Conservation (phyloP, 2,797 vertebrate genomes). For the Myotis myotis region DNA sequence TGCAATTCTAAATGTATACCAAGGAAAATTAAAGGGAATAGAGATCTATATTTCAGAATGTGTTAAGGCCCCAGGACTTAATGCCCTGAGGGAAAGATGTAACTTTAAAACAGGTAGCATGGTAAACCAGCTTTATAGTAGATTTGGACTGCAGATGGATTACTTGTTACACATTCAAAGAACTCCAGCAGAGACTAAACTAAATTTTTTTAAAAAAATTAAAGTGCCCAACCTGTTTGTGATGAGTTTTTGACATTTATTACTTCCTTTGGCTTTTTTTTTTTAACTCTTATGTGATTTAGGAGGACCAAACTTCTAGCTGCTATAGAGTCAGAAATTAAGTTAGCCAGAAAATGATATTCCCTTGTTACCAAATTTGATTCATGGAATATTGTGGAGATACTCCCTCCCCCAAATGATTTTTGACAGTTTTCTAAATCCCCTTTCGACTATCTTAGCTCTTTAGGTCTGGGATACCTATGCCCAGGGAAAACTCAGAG, state of each 20-base stretch:
- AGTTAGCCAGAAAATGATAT: constrained; percentile 63
- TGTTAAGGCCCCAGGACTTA: background rate
- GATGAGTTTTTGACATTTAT: constrained; percentile 72
- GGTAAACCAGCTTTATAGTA: constrained; percentile 24
- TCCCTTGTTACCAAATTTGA: constrained; percentile 60
- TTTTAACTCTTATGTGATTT: constrained; percentile 64
- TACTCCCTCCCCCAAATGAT: constrained; percentile 39
- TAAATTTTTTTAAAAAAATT: background rate
- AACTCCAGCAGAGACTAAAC: constrained; percentile 57
- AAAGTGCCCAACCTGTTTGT: constrained; percentile 56
- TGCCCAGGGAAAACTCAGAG: constrained; percentile 21
- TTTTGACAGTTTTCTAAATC: constrained; percentile 60
- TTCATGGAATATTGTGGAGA: constrained; percentile 63
- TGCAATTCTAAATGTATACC: background rate
- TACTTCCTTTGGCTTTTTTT: constrained; percentile 65
- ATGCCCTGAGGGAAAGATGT: background rate
- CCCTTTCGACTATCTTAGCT: constrained; percentile 16
- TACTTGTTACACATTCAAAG: constrained; percentile 62
- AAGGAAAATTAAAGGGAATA: constrained; percentile 47
- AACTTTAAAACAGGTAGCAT: constrained; percentile 60
- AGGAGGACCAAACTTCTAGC: constrained; percentile 13
- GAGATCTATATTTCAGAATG: background rate
- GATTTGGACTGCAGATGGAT: constrained; percentile 52
- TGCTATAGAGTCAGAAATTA: constrained; percentile 57
- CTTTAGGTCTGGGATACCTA: constrained; percentile 8